A percentile compares a stretch with the other conserved stretches of the same genome.
Conservation (phyloP, 2,888 invertebrate genomes). For the Tenthredo mesomela region DNA sequence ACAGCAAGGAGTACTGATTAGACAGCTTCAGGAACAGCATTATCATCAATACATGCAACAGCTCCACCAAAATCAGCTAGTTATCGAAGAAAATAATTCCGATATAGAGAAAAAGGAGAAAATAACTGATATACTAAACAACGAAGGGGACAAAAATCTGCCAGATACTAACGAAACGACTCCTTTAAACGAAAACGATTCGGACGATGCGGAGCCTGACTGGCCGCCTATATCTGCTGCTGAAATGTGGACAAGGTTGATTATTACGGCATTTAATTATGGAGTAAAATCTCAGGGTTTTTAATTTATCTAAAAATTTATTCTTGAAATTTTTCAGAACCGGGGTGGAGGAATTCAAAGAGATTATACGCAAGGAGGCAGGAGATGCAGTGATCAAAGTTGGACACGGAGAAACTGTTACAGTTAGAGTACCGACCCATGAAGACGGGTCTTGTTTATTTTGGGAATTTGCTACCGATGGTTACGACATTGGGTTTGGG, state of each 20-base stretch:
- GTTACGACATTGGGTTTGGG: constrained; percentile 98
- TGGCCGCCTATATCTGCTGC: constrained; percentile 84
- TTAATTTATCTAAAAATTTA: neutral
- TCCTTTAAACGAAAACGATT: constrained; percentile 65
- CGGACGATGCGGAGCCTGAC: constrained; percentile 69
- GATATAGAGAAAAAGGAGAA: constrained; percentile 61
- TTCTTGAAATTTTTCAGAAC: constrained; percentile 73
- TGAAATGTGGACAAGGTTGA: constrained; percentile 95
- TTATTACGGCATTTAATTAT: neutral
- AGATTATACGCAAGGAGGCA: constrained; percentile 88
- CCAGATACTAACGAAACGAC: constrained; percentile 60
- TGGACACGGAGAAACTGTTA: constrained; percentile 98
- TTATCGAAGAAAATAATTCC: constrained; percentile 73
- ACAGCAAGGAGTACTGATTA: constrained; percentile 95
- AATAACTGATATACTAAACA: constrained; percentile 55
- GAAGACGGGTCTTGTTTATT: constrained; percentile 95
- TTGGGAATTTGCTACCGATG: constrained; percentile 99
- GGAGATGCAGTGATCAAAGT: constrained; percentile 95
- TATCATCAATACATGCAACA: constrained; percentile 99
- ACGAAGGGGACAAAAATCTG: constrained; percentile 59
- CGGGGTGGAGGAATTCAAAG: constrained; percentile 94
- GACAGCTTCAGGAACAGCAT: constrained; percentile 98
- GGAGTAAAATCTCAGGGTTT: neutral
- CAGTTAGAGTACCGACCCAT: constrained; percentile 98
- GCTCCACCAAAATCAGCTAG: constrained; percentile 80